Evolutionary conservation across 2,797 vertebrate species (phyloP).

Genomic region (Xenops minutus): DNA sequence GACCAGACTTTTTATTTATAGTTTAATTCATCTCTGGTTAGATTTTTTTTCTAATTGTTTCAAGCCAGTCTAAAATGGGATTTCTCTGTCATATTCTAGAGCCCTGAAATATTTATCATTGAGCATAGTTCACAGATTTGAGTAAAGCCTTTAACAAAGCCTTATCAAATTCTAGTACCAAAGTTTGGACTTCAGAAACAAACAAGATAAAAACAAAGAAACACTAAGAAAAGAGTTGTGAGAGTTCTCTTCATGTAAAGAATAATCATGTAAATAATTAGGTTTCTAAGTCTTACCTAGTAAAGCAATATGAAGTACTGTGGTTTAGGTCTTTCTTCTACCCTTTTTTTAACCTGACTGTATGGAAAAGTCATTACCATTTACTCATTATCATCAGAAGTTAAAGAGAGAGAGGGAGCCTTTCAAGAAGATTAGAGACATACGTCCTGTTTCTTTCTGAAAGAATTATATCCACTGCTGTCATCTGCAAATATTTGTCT

Average conservation of each 20-base stretch:
- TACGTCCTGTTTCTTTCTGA: background rate
- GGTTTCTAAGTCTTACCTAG: background rate
- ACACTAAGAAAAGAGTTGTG: background rate
- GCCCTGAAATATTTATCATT: background rate
- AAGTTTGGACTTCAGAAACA: background rate
- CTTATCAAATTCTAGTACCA: background rate
- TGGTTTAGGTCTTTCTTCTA: background rate
- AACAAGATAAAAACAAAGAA: background rate
- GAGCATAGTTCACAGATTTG: background rate
- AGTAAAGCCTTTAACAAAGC: background rate
- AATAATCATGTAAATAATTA: background rate
- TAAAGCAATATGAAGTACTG: background rate
- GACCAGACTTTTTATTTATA: background rate
- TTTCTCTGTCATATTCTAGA: background rate
- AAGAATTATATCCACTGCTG: background rate
- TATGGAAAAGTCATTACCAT: background rate
- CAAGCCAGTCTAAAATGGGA: background rate
- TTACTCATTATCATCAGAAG: background rate
- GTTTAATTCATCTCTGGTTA: background rate
- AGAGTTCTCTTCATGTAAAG: background rate
- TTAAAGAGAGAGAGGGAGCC: background rate
- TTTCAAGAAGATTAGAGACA: background rate
- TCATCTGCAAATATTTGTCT: background rate
- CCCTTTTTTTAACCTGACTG: background rate
- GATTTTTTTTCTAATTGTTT: background rate